Base-by-base conservation (phyloP, 2,797 vertebrate species). In the Thunnus albacares region DNA sequence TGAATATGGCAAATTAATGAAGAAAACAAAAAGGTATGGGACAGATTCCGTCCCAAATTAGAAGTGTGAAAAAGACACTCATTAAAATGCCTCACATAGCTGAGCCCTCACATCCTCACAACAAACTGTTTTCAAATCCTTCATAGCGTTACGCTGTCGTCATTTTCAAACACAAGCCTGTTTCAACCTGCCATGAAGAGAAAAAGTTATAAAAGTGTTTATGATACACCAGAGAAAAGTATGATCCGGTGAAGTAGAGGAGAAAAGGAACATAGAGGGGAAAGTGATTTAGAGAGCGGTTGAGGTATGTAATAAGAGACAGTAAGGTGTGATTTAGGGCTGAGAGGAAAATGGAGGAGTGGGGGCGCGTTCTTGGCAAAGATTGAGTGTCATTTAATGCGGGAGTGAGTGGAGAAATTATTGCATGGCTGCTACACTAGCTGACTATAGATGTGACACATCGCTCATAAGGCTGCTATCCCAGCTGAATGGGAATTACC, bases 381-480 rank as follows among this genome's bases (percentile, higher is more conserved):
- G 91, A 93, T 82, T 69, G 86, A 93, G 87, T 91, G 87, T 76
- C 80, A 79, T 93, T 93, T 93, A 89, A 93, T 91, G 81, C 64
- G 8, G 81, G 75, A 85, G 83, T 83, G 87, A 90, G 89, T 79
- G 82, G 79, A 90, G 83, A 65, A 92, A 88, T 90, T 85, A 91
- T 88, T 84, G 87, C 87, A 78, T 30, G 89, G 81, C 84, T 80
- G 89, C 89, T 80, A 86, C 91, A 75, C 88, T 75, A 60, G 81
- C 77, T 63, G 87, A 93, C 89, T 89, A 79, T 89, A 78, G 85
- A 91, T 91, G 91, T 86, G 88, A 89, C 84, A 86, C 88, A 89
- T 91, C 55, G 75, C 85, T 92, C 89, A 89, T 85, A 68, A 63
- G 71, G 84, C 79, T 52, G 82, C 90, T 86, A 84, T 87, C 82